phyloP scores from a whole-genome alignment of 2,113 vertebrate genomes.

The Archocentrus centrarchus region DNA sequence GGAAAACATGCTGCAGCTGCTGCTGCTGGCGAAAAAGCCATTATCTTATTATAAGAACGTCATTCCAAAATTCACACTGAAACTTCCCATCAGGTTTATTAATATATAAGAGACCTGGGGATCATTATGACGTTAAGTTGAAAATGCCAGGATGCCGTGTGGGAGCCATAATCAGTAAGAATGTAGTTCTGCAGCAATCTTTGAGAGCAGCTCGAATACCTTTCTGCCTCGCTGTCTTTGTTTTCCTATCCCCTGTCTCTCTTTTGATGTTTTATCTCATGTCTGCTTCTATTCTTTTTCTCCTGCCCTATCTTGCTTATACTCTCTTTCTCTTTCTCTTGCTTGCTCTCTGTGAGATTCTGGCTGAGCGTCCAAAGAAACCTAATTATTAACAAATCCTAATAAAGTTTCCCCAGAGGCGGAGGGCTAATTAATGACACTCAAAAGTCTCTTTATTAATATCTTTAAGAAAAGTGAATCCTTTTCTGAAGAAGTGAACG shows the following conservation, averaged over 20 bases:
- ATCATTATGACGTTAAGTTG: not conserved
- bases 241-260: not conserved
- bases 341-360: not conserved
- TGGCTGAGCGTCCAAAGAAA: not conserved
- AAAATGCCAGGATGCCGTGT: not conserved
- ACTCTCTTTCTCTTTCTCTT: not conserved
- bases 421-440: not conserved
- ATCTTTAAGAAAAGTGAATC: not conserved
- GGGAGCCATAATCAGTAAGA: slow-evolving; percentile 11
- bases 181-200: slow-evolving; percentile 56
- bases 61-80: not conserved
- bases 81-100: not conserved
- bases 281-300: not conserved
- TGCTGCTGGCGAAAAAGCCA: not conserved
- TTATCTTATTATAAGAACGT: not conserved
- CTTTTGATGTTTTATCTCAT: not conserved
- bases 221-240: not conserved
- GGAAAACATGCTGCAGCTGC: not conserved
- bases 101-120: not conserved
- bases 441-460: not conserved
- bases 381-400: not conserved
- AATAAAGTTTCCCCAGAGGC: not conserved
- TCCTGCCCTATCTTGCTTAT: not conserved
- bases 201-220: slow-evolving; percentile 9
- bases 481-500: rapidly evolving